A percentile compares a stretch with the other conserved stretches of the same genome.
Conservation (phyloP, 1,140 invertebrate genomes). For the Neodiprion pinetum region DNA sequence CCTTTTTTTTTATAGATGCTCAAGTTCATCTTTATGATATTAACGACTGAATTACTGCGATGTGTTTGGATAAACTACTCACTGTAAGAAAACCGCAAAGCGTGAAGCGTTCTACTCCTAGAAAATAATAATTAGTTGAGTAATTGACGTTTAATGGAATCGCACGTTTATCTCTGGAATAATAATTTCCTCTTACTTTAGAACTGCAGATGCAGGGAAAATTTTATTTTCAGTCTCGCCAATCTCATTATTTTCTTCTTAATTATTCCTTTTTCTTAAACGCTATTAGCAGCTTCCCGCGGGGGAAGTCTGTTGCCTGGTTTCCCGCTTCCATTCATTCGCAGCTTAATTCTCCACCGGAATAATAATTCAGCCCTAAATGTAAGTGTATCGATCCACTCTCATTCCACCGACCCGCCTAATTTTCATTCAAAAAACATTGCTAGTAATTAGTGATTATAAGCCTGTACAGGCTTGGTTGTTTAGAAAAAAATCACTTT, state of each 20-base stretch:
- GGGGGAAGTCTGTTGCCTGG: constrained; percentile 30
- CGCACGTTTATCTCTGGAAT: constrained; percentile 32
- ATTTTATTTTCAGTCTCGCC: constrained; percentile 30
- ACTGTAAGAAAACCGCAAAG: not conserved
- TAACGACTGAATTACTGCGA: no score
- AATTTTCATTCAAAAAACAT: constrained; percentile 31
- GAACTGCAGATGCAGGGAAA: constrained; percentile 26
- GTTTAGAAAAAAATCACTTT: not conserved
- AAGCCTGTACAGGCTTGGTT: not conserved
- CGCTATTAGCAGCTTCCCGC: constrained; percentile 41
- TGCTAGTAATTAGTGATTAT: constrained; percentile 32
- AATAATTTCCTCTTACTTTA: constrained; percentile 31
- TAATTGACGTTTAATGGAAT: constrained; percentile 33
- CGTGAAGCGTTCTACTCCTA: not conserved
- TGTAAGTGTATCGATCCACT: constrained; percentile 17
- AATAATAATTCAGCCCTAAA: constrained; percentile 32
- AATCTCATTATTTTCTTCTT: constrained; percentile 46
- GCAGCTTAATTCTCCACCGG: constrained; percentile 31
- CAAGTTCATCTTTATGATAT: no score
- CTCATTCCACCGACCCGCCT: constrained; percentile 13
- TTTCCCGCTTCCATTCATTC: constrained; percentile 35
- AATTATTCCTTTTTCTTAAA: constrained; percentile 47
- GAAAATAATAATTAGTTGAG: constrained; percentile 35
- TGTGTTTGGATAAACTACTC: no score
- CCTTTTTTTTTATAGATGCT: no score